Conservation (phyloP, 2,888 invertebrate genomes). For the Eremobia ochroleuca region DNA sequence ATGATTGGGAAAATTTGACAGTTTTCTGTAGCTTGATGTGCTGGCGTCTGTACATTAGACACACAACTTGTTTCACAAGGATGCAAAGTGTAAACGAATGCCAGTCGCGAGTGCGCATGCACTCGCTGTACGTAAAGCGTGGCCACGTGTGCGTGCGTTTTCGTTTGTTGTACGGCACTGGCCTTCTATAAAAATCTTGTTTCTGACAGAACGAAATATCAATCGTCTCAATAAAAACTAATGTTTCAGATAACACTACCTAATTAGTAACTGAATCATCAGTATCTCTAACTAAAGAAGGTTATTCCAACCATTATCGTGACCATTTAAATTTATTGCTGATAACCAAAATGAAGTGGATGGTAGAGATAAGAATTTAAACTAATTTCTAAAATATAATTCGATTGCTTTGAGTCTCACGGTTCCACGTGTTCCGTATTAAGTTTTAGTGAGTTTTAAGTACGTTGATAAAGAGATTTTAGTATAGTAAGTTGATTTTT, state of each 20-base stretch:
- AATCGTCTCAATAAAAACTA: slow-evolving; percentile 56
- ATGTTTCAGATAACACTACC: slow-evolving; percentile 60
- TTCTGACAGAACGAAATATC: too few relatives aligned
- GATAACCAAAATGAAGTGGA: slow-evolving; percentile 70
- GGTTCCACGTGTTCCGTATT: slow-evolving; percentile 36
- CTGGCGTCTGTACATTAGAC: too few relatives aligned
- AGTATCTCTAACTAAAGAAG: slow-evolving; percentile 53
- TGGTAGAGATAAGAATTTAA: slow-evolving; percentile 63
- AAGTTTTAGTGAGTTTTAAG: slow-evolving; percentile 50
- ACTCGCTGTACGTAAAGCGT: too few relatives aligned
- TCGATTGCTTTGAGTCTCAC: slow-evolving; percentile 42
- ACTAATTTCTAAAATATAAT: slow-evolving; percentile 65
- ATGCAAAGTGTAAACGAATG: too few relatives aligned
- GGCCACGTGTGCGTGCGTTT: neutral
- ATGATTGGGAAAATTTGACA: too few relatives aligned
- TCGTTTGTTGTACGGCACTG: too few relatives aligned
- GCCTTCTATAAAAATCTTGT: too few relatives aligned
- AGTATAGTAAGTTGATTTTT: slow-evolving; percentile 23
- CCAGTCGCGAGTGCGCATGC: too few relatives aligned
- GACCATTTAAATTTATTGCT: slow-evolving; percentile 70
- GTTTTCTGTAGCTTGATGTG: too few relatives aligned
- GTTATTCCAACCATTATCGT: slow-evolving; percentile 62
- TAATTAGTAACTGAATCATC: slow-evolving; percentile 64
- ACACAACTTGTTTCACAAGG: too few relatives aligned
- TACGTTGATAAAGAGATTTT: slow-evolving; percentile 44